Evolutionary conservation across 2,888 invertebrate genomes (phyloP).

Genomic region (Cataglyphis livida): DNA sequence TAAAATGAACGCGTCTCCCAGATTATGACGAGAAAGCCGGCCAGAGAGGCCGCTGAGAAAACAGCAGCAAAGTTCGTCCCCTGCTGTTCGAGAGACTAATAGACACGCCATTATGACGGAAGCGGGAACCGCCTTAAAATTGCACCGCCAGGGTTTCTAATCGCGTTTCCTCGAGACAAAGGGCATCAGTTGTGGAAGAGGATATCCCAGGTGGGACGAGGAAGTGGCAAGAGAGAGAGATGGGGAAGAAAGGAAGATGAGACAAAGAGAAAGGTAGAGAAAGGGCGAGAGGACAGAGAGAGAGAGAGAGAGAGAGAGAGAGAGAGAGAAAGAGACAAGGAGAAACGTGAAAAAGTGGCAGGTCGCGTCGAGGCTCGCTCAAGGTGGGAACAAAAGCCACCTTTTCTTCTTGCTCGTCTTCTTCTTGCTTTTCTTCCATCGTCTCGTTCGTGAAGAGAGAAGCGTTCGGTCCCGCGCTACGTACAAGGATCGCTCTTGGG

Average conservation of each 20-base stretch:
- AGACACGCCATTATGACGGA: constrained; percentile 76
- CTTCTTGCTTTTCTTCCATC: constrained; percentile 47
- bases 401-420: constrained; percentile 63
- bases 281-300: constrained; percentile 25
- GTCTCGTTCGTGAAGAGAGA: constrained; percentile 41
- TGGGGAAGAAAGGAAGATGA: constrained; percentile 32
- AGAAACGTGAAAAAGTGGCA: constrained; percentile 70
- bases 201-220: constrained; percentile 28
- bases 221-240: constrained; percentile 31
- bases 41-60: constrained; percentile 35
- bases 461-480: constrained; percentile 60
- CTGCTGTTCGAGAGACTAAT: constrained; percentile 73
- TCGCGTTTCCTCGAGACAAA: constrained; percentile 73
- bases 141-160: constrained; percentile 73
- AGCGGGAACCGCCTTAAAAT: constrained; percentile 75
- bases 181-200: constrained; percentile 48
- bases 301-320: constrained; percentile 58
- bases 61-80: constrained; percentile 59
- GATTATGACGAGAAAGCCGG: constrained; percentile 15
- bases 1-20: background rate
- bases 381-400: constrained; percentile 76
- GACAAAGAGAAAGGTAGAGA: constrained; percentile 61
- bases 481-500: constrained; percentile 68
- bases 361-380: constrained; percentile 56
- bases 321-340: constrained; percentile 41